These are phyloP conservation scores for Urocyon cinereoargenteus DNA, from an alignment of 2,797 vertebrate species.

Conservation along the genomic window DNA sequence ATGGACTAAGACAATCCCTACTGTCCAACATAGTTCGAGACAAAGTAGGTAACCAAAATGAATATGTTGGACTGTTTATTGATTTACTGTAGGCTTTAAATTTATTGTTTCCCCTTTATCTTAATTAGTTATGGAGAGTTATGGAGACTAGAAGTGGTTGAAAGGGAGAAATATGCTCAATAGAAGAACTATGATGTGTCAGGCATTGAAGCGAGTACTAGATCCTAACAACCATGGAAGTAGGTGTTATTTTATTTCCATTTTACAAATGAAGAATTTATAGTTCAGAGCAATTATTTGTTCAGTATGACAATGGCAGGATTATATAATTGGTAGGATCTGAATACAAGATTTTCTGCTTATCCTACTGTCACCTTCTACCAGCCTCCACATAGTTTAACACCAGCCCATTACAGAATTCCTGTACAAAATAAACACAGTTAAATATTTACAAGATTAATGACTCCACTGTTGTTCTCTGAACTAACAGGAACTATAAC, in stretches of 20 bases:
- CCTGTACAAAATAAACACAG: background rate
- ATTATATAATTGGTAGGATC: background rate
- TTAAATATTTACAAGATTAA: background rate
- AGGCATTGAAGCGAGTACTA: background rate
- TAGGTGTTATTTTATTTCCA: background rate
- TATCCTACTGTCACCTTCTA: background rate
- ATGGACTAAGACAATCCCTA: background rate
- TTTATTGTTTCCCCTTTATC: background rate
- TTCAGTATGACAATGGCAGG: background rate
- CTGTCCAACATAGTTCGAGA: background rate
- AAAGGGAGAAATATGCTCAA: background rate
- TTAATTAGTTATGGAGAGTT: background rate
- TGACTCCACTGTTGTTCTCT: background rate
- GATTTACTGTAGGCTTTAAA: background rate
- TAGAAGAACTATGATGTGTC: background rate
- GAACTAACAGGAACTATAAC: background rate
- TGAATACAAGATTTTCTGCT: background rate
- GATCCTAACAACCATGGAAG: background rate
- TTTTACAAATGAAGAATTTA: background rate
- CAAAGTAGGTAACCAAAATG: background rate
- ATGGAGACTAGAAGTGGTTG: background rate
- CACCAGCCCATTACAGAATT: background rate
- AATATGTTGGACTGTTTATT: constrained; percentile 16
- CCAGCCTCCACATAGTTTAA: background rate
- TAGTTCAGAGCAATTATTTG: background rate